phyloP scores from a whole-genome alignment of 1,140 invertebrate genomes.

The Diabrotica virgifera region DNA sequence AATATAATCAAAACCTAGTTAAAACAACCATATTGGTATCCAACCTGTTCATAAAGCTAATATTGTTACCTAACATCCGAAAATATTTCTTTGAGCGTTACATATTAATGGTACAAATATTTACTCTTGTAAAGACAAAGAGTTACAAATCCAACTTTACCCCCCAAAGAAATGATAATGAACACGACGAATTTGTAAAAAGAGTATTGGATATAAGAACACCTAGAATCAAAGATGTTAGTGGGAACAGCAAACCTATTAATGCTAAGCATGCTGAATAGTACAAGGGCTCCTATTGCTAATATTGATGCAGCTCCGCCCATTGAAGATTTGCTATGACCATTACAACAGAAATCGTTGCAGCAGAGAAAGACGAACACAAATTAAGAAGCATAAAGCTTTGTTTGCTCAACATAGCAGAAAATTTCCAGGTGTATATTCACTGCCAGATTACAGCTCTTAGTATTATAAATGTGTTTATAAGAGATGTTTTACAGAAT shows the following conservation, averaged over 20 bases:
- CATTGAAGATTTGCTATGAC: slow-evolving; percentile 19
- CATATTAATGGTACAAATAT: too few relatives aligned
- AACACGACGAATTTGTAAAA: slow-evolving; percentile 10
- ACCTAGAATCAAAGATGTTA: neutral
- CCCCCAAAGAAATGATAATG: neutral
- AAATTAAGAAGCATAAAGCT: slow-evolving; percentile 23
- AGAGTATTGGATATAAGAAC: slow-evolving; percentile 8
- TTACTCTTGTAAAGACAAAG: too few relatives aligned
- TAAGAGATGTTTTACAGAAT: slow-evolving; percentile 20
- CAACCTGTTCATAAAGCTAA: slow-evolving; percentile 27
- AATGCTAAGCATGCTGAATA: slow-evolving; percentile 8
- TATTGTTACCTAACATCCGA: slow-evolving; percentile 24
- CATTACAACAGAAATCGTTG: slow-evolving; percentile 23
- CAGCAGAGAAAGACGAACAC: slow-evolving; percentile 17
- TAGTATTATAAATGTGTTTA: slow-evolving; percentile 21
- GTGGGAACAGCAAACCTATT: slow-evolving; percentile 1
- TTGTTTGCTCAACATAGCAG: slow-evolving; percentile 24
- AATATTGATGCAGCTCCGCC: slow-evolving; percentile 15
- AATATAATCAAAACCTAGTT: slow-evolving; percentile 15
- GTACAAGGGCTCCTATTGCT: neutral
- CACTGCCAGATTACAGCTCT: slow-evolving; percentile 16
- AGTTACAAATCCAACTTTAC: too few relatives aligned
- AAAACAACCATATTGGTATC: slow-evolving; percentile 22
- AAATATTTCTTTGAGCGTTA: slow-evolving; percentile 31
- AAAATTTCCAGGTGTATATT: slow-evolving; percentile 5